These are phyloP conservation scores for Athalia cordata DNA, from an alignment of 2,888 invertebrate genomes.

Conservation along the genomic window DNA sequence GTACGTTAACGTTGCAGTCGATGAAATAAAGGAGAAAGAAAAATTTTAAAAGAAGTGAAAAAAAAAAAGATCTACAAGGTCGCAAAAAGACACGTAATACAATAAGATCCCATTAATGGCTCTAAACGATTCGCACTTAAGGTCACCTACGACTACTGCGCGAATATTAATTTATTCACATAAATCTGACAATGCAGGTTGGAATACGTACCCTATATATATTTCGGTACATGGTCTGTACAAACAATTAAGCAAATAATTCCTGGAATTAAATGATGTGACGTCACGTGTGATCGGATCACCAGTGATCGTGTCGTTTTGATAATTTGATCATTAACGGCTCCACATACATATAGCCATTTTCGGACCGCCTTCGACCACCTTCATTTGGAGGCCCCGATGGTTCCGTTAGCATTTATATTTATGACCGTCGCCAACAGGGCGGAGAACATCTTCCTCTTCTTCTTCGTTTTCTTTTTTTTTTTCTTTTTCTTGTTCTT, in stretches of 20 bases:
- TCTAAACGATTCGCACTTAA: no score
- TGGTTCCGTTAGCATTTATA: constrained; percentile 31
- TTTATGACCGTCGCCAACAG: constrained; percentile 6
- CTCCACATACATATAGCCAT: neutral
- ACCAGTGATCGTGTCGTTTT: neutral
- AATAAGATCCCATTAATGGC: neutral
- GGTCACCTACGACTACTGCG: neutral
- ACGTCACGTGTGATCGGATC: no score
- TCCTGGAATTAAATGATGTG: no score
- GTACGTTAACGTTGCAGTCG: neutral
- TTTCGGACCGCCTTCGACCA: constrained; percentile 1
- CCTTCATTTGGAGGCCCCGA: neutral
- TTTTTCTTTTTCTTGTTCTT: neutral
- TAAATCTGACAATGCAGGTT: neutral
- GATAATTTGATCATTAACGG: constrained; percentile 6
- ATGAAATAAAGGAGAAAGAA: neutral
- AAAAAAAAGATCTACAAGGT: constrained; percentile 10
- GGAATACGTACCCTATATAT: no score
- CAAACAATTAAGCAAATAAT: no score
- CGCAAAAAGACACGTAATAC: constrained; percentile 16
- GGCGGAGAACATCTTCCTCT: neutral
- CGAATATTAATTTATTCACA: constrained; percentile 10
- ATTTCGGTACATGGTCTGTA: no score
- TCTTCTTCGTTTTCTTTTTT: neutral
- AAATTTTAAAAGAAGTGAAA: neutral